A percentile compares a stretch with the other conserved stretches of the same genome.
Evolutionary conservation across 2,888 invertebrate species (phyloP).

Genomic region (Coremacera marginata): DNA sequence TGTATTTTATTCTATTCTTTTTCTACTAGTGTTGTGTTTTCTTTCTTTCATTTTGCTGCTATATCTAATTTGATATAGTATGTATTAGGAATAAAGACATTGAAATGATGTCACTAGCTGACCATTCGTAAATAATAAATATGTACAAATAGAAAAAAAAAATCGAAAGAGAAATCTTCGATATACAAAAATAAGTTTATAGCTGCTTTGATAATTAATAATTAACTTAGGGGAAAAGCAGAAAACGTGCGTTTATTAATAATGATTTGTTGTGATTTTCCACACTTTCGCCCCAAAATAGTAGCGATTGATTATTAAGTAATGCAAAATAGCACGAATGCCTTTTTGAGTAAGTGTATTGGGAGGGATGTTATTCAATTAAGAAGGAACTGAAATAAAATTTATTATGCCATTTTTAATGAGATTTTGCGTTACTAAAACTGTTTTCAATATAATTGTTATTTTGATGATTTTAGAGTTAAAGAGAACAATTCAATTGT

Average conservation of each 20-base stretch:
- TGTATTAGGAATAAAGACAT: slow-evolving; percentile 17
- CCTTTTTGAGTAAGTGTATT: slow-evolving; percentile 11
- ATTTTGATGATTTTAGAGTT: no score
- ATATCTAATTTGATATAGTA: slow-evolving; percentile 6
- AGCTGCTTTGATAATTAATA: slow-evolving; percentile 6
- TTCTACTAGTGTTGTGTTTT: slow-evolving; percentile 13
- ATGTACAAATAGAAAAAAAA: neutral
- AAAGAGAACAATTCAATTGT: no score
- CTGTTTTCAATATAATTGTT: no score
- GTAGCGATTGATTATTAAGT: neutral
- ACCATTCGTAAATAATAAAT: slow-evolving; percentile 8
- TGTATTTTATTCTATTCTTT: slow-evolving; percentile 15
- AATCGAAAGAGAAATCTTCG: neutral
- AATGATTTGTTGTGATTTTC: neutral
- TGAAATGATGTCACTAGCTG: slow-evolving; percentile 33
- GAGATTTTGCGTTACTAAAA: no score
- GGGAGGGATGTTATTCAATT: neutral
- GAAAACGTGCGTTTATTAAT: neutral
- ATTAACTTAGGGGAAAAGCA: neutral
- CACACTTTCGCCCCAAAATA: slow-evolving; percentile 19
- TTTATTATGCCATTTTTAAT: no score
- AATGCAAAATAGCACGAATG: neutral
- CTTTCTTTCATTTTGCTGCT: neutral
- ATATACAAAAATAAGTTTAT: neutral
- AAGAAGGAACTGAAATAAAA: neutral